A percentile compares a stretch with the other conserved stretches of the same genome.
phyloP scores from a whole-genome alignment of 1,140 invertebrate species.

The Drosophila repletoides region DNA sequence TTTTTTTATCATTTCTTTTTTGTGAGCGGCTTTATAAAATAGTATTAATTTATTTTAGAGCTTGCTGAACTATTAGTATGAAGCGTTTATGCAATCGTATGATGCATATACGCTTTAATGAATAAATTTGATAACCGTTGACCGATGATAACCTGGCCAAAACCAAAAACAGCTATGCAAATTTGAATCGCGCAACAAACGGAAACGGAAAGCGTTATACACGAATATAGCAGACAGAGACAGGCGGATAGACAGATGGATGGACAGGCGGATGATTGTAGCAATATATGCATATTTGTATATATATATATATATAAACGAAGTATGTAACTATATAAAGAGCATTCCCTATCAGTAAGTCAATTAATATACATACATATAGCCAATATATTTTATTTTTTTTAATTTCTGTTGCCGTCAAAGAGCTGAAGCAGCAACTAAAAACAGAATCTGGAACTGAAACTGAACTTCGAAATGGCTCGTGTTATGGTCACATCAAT shows the following conservation, averaged over 20 bases:
- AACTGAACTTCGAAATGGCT: conserved; percentile 16
- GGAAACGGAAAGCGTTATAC: conserved; percentile 69
- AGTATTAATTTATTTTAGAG: conserved; percentile 11
- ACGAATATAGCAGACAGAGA: conserved; percentile 25
- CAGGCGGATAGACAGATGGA: conserved; percentile 6
- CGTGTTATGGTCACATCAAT: conserved; percentile 60
- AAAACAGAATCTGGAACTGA: neutral
- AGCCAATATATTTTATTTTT: conserved; percentile 50
- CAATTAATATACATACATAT: conserved; percentile 78
- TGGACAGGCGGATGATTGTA: conserved; percentile 6
- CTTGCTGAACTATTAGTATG: neutral
- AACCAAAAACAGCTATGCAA: conserved; percentile 45
- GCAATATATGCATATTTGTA: neutral
- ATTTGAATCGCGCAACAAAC: conserved; percentile 39
- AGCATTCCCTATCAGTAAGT: conserved; percentile 65
- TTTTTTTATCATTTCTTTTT: no score
- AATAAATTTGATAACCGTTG: conserved; percentile 27
- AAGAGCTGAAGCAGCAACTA: neutral
- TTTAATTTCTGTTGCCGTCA: conserved; percentile 20
- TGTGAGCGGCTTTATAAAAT: neutral
- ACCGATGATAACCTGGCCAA: conserved; percentile 9
- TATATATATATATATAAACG: conserved; percentile 5
- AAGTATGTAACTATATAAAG: conserved; percentile 47
- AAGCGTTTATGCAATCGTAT: no score
- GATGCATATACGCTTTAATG: conserved; percentile 12